phyloP scores from a whole-genome alignment of 2,888 invertebrate species.

The Prosapia bicincta region DNA sequence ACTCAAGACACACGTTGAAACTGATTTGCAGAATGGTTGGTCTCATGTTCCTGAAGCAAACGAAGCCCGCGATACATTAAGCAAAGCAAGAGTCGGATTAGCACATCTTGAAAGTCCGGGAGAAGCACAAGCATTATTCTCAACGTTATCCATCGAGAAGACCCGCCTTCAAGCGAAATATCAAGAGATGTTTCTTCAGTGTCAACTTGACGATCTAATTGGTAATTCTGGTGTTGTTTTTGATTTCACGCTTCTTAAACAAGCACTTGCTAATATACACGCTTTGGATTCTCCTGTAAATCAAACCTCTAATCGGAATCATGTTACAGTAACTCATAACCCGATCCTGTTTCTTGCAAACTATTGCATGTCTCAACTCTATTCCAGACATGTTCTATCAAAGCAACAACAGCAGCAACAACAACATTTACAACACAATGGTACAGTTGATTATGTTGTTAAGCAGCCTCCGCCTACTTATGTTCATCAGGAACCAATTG shows the following conservation, averaged over 20 bases:
- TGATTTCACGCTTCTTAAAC: slow-evolving; percentile 63
- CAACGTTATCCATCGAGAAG: slow-evolving; percentile 60
- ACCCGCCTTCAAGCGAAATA: slow-evolving; percentile 60
- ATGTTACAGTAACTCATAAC: slow-evolving; percentile 48
- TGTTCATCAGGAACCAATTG: slow-evolving; percentile 23
- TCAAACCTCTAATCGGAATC: slow-evolving; percentile 35
- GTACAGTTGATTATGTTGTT: slow-evolving; percentile 46
- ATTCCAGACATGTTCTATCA: slow-evolving; percentile 60
- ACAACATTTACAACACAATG: slow-evolving; percentile 45
- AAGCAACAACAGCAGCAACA: slow-evolving; percentile 51
- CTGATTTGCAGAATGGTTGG: slow-evolving; percentile 65
- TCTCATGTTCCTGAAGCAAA: slow-evolving; percentile 61
- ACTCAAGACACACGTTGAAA: slow-evolving; percentile 70
- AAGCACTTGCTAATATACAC: slow-evolving; percentile 61
- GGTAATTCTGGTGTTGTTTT: slow-evolving; percentile 63
- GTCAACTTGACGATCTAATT: slow-evolving; percentile 66
- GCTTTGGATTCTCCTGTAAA: slow-evolving; percentile 52
- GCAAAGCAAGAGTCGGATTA: slow-evolving; percentile 56
- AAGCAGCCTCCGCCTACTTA: slow-evolving; percentile 29
- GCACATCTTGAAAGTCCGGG: slow-evolving; percentile 56
- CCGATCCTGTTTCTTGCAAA: slow-evolving; percentile 70
- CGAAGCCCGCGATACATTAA: slow-evolving; percentile 61
- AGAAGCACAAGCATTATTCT: slow-evolving; percentile 59
- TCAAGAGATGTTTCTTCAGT: slow-evolving; percentile 68
- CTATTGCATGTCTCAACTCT: slow-evolving; percentile 71